Conservation (phyloP, 2,113 vertebrate species). For the Prionailurus bengalensis region DNA sequence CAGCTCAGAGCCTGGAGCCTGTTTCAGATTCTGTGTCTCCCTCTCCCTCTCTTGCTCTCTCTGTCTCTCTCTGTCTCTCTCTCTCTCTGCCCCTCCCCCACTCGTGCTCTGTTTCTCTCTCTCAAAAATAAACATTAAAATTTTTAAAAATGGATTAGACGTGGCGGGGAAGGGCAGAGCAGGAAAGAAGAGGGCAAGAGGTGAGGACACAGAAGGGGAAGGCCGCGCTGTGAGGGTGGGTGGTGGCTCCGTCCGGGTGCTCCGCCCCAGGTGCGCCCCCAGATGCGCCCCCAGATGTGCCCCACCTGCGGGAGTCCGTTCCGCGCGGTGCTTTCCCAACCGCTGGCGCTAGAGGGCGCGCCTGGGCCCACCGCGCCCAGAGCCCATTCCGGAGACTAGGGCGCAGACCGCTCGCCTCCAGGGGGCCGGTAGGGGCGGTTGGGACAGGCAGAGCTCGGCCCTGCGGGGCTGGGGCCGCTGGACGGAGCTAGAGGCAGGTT, state of each 20-base stretch:
- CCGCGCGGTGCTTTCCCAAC: not conserved
- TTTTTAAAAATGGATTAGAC: not conserved
- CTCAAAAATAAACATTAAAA: no score
- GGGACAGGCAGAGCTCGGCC: accelerated
- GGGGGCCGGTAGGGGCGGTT: not conserved
- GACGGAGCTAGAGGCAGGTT: accelerated
- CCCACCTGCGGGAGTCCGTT: not conserved
- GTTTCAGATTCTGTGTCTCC: no score
- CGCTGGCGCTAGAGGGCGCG: not conserved
- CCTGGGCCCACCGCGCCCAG: not conserved
- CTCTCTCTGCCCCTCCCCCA: no score
- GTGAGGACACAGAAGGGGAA: not conserved
- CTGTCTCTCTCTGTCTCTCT: no score
- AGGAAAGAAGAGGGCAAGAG: not conserved
- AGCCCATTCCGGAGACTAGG: accelerated
- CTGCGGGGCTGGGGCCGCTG: not conserved
- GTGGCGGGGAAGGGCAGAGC: no score
- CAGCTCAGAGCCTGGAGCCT: no score
- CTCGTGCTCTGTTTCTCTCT: no score
- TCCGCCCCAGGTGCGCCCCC: no score
- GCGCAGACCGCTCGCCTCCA: accelerated
- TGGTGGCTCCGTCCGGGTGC: accelerated
- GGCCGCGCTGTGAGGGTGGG: accelerated
- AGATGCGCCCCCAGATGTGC: not conserved
- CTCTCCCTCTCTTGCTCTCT: no score